These are phyloP conservation scores for Proctacanthus coquilletti DNA, from an alignment of 1,140 invertebrate genomes.

Conservation along the genomic window DNA sequence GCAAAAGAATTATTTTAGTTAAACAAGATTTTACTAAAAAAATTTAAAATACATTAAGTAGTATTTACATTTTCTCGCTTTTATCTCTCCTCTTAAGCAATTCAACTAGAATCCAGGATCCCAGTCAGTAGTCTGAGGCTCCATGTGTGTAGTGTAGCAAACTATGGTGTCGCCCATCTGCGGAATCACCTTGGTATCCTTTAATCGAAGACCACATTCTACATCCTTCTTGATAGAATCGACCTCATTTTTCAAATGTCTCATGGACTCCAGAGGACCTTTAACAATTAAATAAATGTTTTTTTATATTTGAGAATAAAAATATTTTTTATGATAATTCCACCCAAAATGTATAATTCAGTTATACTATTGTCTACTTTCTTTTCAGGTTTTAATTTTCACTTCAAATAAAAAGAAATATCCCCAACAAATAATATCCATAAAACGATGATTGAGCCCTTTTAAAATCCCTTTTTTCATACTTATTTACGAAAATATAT, in stretches of 20 bases:
- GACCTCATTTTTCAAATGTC: slow-evolving; percentile 80
- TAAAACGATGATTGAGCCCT: too few relatives aligned
- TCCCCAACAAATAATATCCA: too few relatives aligned
- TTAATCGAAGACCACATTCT: slow-evolving; percentile 75
- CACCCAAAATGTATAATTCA: slow-evolving; percentile 8
- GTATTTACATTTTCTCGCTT: too few relatives aligned
- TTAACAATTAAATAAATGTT: slow-evolving; percentile 13
- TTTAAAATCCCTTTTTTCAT: too few relatives aligned
- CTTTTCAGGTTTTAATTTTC: too few relatives aligned
- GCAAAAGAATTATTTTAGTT: too few relatives aligned
- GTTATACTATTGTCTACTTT: too few relatives aligned
- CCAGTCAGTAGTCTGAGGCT: slow-evolving; percentile 56
- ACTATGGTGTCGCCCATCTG: slow-evolving; percentile 61
- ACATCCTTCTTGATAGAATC: slow-evolving; percentile 63
- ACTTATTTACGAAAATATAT: too few relatives aligned
- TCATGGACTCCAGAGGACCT: slow-evolving; percentile 66
- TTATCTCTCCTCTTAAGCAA: too few relatives aligned
- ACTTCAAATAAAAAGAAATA: too few relatives aligned
- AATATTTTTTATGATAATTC: slow-evolving; percentile 7
- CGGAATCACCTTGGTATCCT: slow-evolving; percentile 44
- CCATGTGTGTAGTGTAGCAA: slow-evolving; percentile 54
- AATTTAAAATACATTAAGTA: too few relatives aligned
- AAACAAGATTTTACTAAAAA: too few relatives aligned
- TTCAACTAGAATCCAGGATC: slow-evolving; percentile 73
- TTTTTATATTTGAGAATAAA: slow-evolving; percentile 2